Evolutionary conservation across 2,888 invertebrate genomes (phyloP), one percentile per base, ranked within the genome.

Genomic region (Leucophenga montana): DNA sequence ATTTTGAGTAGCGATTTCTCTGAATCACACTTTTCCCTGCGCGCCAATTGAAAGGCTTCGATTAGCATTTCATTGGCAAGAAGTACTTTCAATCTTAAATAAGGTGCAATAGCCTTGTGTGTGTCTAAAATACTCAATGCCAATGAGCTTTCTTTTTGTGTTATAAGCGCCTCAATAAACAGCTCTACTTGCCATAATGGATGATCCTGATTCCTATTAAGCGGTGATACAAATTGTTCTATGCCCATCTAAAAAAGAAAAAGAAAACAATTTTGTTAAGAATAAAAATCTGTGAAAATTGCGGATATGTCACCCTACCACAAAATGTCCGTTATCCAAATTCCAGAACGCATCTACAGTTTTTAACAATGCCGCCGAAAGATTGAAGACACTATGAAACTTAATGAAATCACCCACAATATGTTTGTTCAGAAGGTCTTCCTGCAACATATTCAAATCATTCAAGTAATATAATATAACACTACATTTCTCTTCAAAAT

Each of bases 271-370:
- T 44, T 9, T 22, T n/a, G 1, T 14, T 27, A n/a, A 22, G 1
- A 56, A 56, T 3, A 27, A 14, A 27, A 2, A 1, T 9, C 11
- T 11, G 13, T 3, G 8, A 1, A 50, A 50, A 46, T 3, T 11
- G 18, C 61, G 48, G 54, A 66, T 9, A 8, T 44, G 20, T 27
- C 1, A 4, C 73, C 90, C 90, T 88, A 94, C 95, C 87, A 93
- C 92, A 88, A 94, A 95, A 84, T 95, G 93, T 71, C 93, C 93
- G 83, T 96, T 96, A 89, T 97, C 97, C 14, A 97, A 90, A 77
- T 95, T 92, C 97, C 97, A 97, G 86, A 96, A 94, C 0, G 95
- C 96, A 82, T 95, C 95, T 0, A 95, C 93, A 0, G 95, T 91
- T 86, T 95, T 95, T 31, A 94, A 93, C 0, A 93, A 87, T 0